Conservation (phyloP, 1,140 invertebrate genomes). For the Pogonus chalceus region DNA sequence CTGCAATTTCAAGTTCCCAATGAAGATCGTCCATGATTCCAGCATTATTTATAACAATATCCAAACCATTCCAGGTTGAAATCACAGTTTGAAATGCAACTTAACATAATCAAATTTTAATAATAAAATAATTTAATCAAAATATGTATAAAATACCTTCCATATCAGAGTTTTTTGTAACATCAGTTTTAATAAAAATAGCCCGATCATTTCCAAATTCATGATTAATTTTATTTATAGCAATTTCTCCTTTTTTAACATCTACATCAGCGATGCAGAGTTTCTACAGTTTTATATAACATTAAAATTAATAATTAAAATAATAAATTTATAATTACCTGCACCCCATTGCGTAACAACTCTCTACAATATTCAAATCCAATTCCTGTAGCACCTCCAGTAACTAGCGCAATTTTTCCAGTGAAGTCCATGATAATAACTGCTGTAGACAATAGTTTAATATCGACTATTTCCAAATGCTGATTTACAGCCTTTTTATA, state of each 20-base stretch:
- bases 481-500: too few relatives aligned
- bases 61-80: constrained; percentile 29
- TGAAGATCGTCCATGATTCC: constrained; percentile 40
- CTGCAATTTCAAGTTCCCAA: constrained; percentile 38
- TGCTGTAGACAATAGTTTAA: too few relatives aligned
- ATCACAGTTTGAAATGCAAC: constrained; percentile 32
- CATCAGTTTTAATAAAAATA: constrained; percentile 24
- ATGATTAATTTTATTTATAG: constrained; percentile 18
- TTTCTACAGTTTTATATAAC: constrained; percentile 19
- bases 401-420: constrained; percentile 40
- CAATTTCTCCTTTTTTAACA: constrained; percentile 16
- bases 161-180: constrained; percentile 21
- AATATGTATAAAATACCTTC: constrained; percentile 15
- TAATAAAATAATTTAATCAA: not conserved
- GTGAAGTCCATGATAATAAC: constrained; percentile 25
- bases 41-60: constrained; percentile 44
- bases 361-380: constrained; percentile 37
- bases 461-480: too few relatives aligned
- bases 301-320: not conserved
- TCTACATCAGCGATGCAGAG: constrained; percentile 23
- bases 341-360: constrained; percentile 36
- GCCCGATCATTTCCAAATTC: constrained; percentile 22
- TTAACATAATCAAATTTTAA: constrained; percentile 36
- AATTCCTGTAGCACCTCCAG: constrained; percentile 44
- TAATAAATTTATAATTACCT: constrained; percentile 29